Evolutionary conservation across 2,113 vertebrate species (phyloP).

Genomic region (Epinephelus moara): DNA sequence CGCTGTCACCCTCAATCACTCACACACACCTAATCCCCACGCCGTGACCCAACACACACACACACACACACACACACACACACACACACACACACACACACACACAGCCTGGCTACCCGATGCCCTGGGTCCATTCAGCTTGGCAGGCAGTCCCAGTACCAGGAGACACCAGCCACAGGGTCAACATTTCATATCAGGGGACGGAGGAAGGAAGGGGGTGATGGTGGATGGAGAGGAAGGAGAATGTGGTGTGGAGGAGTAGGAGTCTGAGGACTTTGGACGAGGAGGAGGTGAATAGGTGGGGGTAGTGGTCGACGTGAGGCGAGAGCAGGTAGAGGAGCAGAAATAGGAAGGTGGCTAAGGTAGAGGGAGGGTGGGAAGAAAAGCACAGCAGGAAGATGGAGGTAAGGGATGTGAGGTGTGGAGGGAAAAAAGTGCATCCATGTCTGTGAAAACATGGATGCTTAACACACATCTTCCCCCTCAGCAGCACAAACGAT

Average conservation of each 20-base stretch:
- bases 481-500: too few relatives aligned
- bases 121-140: constrained; percentile 62
- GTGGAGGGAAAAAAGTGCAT: too few relatives aligned
- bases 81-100: constrained; percentile 28
- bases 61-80: constrained; percentile 17
- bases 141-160: constrained; percentile 72
- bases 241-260: constrained; percentile 1
- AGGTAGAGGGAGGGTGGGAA: neutral
- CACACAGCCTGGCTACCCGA: constrained; percentile 31
- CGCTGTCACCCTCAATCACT: constrained; percentile 87
- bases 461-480: too few relatives aligned
- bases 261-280: constrained; percentile 3
- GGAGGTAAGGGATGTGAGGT: too few relatives aligned
- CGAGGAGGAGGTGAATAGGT: constrained; percentile 6
- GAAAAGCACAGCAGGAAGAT: too few relatives aligned
- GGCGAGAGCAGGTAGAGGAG: neutral
- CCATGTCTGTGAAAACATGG: too few relatives aligned
- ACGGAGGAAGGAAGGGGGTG: constrained; percentile 7
- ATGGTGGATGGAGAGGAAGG: constrained; percentile 3
- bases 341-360: neutral
- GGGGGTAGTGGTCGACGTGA: neutral
- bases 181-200: constrained; percentile 59
- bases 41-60: constrained; percentile 79
- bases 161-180: constrained; percentile 78
- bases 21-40: constrained; percentile 84